A percentile compares a stretch with the other conserved stretches of the same genome.
Evolutionary conservation across 1,140 invertebrate species (phyloP).

Genomic region (Drosophila hydei): DNA sequence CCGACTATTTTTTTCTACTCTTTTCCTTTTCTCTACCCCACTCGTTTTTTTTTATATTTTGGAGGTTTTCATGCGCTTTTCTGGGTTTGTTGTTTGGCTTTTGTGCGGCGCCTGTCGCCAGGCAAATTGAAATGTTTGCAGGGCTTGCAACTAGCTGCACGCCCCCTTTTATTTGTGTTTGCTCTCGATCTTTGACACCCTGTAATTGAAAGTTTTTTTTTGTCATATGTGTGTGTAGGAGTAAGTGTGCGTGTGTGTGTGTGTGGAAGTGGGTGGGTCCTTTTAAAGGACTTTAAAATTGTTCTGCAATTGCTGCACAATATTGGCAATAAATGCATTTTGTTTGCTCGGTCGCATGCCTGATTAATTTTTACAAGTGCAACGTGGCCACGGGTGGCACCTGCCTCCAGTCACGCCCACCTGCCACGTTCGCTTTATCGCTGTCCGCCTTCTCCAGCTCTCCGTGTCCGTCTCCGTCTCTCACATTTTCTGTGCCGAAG

Average conservation of each 20-base stretch:
- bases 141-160: slow-evolving; percentile 39
- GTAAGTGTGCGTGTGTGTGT: slow-evolving; percentile 22
- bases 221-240: neutral
- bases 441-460: neutral
- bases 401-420: slow-evolving; percentile 34
- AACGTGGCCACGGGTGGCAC: slow-evolving; percentile 13
- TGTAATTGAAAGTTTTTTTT: slow-evolving; percentile 75
- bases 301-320: slow-evolving; percentile 8
- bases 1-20: slow-evolving; percentile 18
- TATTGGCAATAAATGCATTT: slow-evolving; percentile 48
- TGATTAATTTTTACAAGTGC: slow-evolving; percentile 80
- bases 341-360: slow-evolving; percentile 57
- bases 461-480: neutral
- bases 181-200: slow-evolving; percentile 75
- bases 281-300: slow-evolving; percentile 36
- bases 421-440: slow-evolving; percentile 54
- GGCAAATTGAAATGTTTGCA: slow-evolving; percentile 81
- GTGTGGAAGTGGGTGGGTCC: slow-evolving; percentile 30
- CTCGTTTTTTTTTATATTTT: neutral
- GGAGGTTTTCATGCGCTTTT: slow-evolving; percentile 23
- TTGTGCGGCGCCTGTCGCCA: slow-evolving; percentile 64
- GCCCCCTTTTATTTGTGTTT: slow-evolving; percentile 51
- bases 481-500: neutral
- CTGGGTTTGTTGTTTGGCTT: slow-evolving; percentile 69
- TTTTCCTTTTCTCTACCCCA: neutral